phyloP scores from a whole-genome alignment of 2,888 invertebrate species.

The Lacanobia wlatinum region DNA sequence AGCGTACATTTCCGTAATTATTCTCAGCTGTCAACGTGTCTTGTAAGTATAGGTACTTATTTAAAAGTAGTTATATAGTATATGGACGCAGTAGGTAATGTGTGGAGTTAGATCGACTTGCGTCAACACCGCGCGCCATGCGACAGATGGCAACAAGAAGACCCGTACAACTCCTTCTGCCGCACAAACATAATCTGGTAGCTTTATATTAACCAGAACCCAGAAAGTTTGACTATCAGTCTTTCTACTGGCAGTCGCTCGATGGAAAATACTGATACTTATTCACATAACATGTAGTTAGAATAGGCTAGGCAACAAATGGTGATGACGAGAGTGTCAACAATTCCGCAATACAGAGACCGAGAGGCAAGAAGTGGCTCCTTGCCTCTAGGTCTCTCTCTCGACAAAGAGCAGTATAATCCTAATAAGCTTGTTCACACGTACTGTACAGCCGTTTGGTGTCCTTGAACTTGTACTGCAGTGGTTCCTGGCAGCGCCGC shows the following conservation, averaged over 20 bases:
- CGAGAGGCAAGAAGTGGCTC: neutral
- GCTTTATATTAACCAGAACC: too few species aligned
- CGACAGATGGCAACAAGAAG: neutral
- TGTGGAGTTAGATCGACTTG: conserved; percentile 19
- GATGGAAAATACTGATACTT: too few species aligned
- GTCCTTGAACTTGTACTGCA: too few species aligned
- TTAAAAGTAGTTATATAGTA: neutral
- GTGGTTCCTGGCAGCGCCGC: too few species aligned
- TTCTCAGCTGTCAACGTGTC: conserved; percentile 29
- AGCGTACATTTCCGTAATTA: conserved; percentile 34
- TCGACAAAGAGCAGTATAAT: too few species aligned
- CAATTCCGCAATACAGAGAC: too few species aligned
- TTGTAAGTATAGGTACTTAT: neutral
- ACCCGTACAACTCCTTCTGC: neutral
- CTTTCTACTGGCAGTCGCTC: too few species aligned
- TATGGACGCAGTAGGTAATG: conserved; percentile 2
- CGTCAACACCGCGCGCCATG: conserved; percentile 5
- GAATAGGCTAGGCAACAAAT: neutral
- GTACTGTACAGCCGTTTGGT: too few species aligned
- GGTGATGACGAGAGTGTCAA: neutral
- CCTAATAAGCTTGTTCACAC: too few species aligned
- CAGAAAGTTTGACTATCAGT: too few species aligned
- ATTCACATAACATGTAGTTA: too few species aligned
- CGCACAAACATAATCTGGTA: neutral
- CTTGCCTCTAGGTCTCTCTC: too few species aligned